Conservation (phyloP, 2,113 vertebrate genomes). For the Hyperopisus bebe region DNA sequence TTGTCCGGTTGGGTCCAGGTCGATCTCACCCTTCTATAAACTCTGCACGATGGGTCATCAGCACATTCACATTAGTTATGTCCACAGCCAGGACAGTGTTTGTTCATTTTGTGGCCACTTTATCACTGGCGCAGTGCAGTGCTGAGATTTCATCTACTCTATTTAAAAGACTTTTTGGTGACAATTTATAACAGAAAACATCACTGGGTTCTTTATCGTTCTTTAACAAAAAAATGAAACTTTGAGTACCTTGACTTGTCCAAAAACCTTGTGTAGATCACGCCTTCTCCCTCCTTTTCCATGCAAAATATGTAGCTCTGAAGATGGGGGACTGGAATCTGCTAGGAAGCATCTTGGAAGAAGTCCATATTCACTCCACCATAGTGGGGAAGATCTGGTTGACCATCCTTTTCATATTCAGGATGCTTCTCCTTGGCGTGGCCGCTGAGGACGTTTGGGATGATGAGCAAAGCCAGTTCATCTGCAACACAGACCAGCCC, state of each 20-base stretch:
- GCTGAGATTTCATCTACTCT: not conserved
- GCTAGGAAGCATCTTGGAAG: slow-evolving; percentile 84
- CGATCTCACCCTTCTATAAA: slow-evolving; percentile 53
- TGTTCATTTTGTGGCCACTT: slow-evolving; percentile 22
- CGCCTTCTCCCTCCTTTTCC: slow-evolving; percentile 17
- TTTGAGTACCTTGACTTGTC: not conserved
- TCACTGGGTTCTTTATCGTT: not conserved
- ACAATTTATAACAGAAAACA: not conserved
- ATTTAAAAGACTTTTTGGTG: not conserved
- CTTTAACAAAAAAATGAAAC: not conserved
- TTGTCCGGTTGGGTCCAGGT: slow-evolving; percentile 57
- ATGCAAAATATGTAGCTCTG: slow-evolving; percentile 53
- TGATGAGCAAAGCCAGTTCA: slow-evolving; percentile 85
- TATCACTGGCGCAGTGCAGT: not conserved
- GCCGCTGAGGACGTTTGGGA: slow-evolving; percentile 93
- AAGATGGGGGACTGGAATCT: slow-evolving; percentile 95
- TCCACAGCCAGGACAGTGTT: slow-evolving; percentile 8
- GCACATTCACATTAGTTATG: slow-evolving; percentile 36
- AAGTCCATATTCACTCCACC: slow-evolving; percentile 90
- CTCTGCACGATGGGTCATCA: slow-evolving; percentile 36
- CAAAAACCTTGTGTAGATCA: not conserved
- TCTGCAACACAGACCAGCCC: slow-evolving; percentile 90
- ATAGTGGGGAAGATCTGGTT: slow-evolving; percentile 95
- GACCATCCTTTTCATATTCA: slow-evolving; percentile 90
- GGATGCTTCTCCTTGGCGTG: slow-evolving; percentile 87